Base-by-base conservation (phyloP, 2,888 invertebrate genomes). In the Cataglyphis albicans region DNA sequence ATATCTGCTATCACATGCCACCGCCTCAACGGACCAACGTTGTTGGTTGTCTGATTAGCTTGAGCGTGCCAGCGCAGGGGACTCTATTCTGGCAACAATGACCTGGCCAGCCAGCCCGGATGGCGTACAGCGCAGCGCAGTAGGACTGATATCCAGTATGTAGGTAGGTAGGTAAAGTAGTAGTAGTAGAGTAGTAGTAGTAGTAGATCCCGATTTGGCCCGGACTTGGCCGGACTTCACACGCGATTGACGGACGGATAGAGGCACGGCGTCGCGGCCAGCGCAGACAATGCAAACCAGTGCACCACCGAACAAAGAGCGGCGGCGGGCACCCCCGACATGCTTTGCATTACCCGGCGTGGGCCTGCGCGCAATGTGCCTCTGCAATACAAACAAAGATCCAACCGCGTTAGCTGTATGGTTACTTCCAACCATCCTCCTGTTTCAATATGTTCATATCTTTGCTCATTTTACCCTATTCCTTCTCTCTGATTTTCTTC, bases 291-390 rank as follows among this genome's bases (percentile, higher is more conserved):
- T 94, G 94, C 94, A 94, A 94, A 94, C 93, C 74, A 89, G 92
- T 93, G 93, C 93, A 93, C 92, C 92, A 92, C 94, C 93, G 93
- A 93, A 92, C 93, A 93, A 89, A 91, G 92, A 91, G 89, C 91
- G 93, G 93, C 94, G 93, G 93, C 93, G 92, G 92, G 93, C 93
- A 92, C 93, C 93, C 91, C 92, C 92, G 91, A 90, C 89, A 91
- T 92, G 93, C 93, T 94, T 94, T 94, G 94, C 94, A 94, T 94
- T 94, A 94, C 94, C 94, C 94, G 93, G 93, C 94, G 92, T 94
- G 93, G 94, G 93, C 93, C 94, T 94, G 94, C 94, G 94, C 94
- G 94, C 94, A 94, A 94, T 94, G 94, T 94, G 94, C 94, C 94
- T 94, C 94, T 94, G 94, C 93, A 94, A 94, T 94, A 92, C 93